phyloP scores from a whole-genome alignment of 1,140 invertebrate species.

The Heliothis virescens region DNA sequence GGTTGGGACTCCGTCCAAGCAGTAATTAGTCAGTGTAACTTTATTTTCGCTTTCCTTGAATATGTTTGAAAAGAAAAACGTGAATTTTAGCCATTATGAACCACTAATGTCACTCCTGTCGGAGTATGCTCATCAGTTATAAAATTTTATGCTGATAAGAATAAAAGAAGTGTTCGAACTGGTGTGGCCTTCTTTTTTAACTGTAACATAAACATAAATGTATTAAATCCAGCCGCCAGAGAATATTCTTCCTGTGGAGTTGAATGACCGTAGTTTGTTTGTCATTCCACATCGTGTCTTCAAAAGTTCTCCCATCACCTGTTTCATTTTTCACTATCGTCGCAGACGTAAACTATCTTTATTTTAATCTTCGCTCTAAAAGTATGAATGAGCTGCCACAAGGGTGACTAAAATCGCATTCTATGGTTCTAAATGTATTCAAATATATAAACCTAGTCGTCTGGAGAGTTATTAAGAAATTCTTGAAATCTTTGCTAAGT shows the following conservation, averaged over 20 bases:
- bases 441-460: slow-evolving; percentile 42
- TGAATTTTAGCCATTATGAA: slow-evolving; percentile 31
- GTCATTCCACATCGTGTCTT: slow-evolving; percentile 69
- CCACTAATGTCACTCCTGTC: slow-evolving; percentile 28
- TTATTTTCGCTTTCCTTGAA: slow-evolving; percentile 72
- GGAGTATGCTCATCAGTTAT: slow-evolving; percentile 4
- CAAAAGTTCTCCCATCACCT: slow-evolving; percentile 65
- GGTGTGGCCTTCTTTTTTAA: slow-evolving; percentile 17
- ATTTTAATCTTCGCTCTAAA: slow-evolving; percentile 67
- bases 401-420: slow-evolving; percentile 56
- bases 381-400: slow-evolving; percentile 72
- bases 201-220: slow-evolving; percentile 50
- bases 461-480: slow-evolving; percentile 35
- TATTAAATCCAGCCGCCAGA: slow-evolving; percentile 54
- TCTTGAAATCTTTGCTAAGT: slow-evolving; percentile 22
- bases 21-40: slow-evolving; percentile 82
- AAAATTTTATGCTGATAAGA: slow-evolving; percentile 20
- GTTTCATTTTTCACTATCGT: slow-evolving; percentile 76
- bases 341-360: slow-evolving; percentile 65
- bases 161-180: background rate
- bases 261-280: slow-evolving; percentile 69
- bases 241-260: slow-evolving; percentile 64
- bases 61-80: slow-evolving; percentile 58
- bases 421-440: slow-evolving; percentile 51
- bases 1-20: slow-evolving; percentile 83